phyloP scores from a whole-genome alignment of 2,888 invertebrate genomes.

The Hetaerina titia region DNA sequence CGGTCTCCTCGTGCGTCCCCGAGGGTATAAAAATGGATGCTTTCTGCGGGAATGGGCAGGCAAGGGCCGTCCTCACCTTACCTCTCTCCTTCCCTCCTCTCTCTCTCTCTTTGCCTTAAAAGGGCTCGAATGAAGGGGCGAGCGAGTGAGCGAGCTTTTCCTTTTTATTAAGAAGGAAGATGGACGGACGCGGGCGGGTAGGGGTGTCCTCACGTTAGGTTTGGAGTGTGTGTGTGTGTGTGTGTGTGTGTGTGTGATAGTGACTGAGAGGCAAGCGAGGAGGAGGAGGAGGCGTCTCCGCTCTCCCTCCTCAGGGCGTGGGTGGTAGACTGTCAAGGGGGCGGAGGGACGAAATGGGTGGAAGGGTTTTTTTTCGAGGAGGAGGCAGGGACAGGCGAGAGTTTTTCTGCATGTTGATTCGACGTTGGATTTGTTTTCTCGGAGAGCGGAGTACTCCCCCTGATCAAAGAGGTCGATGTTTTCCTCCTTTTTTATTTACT shows the following conservation, averaged over 20 bases:
- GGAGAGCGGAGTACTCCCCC: background rate
- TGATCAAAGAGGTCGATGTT: constrained; percentile 25
- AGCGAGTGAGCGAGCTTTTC: background rate
- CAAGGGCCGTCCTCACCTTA: background rate
- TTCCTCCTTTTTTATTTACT: background rate
- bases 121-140: background rate
- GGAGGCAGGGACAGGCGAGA: background rate
- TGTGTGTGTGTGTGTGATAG: background rate
- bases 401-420: constrained; percentile 49
- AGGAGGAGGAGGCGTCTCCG: too few species aligned
- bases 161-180: constrained; percentile 42
- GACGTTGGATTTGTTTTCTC: background rate
- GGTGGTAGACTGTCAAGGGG: too few species aligned
- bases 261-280: background rate
- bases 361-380: background rate
- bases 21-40: constrained; percentile 25
- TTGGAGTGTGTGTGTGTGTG: background rate
- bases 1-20: background rate
- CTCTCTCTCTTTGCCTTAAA: background rate
- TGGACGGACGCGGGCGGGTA: background rate
- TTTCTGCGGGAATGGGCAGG: constrained; percentile 5
- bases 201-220: constrained; percentile 28
- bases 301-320: too few species aligned
- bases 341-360: background rate
- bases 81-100: background rate